phyloP scores from a whole-genome alignment of 23 tunicate species.

The Clavelina lepadiformis region DNA sequence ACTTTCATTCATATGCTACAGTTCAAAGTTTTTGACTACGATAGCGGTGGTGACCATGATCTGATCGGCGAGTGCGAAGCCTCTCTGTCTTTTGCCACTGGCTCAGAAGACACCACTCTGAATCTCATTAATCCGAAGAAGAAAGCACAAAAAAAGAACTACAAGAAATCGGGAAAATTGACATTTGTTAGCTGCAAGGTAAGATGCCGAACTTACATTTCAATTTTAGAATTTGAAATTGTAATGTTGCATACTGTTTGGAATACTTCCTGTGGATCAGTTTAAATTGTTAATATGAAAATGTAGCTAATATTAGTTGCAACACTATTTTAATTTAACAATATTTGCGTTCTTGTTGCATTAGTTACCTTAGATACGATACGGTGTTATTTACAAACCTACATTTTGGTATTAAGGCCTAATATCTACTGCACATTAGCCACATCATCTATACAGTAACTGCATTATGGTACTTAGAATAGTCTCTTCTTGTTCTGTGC shows the following conservation, averaged over 20 bases:
- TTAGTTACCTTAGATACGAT: no score
- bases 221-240: background rate
- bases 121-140: slow-evolving; percentile 70
- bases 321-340: no score
- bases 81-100: slow-evolving; percentile 12
- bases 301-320: background rate
- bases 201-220: background rate
- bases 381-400: no score
- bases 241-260: background rate
- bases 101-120: slow-evolving; percentile 5
- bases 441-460: no score
- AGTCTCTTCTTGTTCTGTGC: no score
- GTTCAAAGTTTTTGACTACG: slow-evolving; percentile 60
- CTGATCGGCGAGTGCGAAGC: slow-evolving; percentile 58
- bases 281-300: no score
- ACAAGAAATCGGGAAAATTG: slow-evolving; percentile 77
- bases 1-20: slow-evolving; percentile 1
- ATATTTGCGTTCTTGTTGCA: no score
- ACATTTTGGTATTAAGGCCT: no score
- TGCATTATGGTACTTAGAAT: no score
- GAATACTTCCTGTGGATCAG: no score
- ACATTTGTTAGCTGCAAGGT: slow-evolving; percentile 49
- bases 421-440: no score
- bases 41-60: slow-evolving; percentile 42
- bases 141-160: slow-evolving; percentile 61